Evolutionary conservation across 2,888 invertebrate genomes (phyloP).

Genomic region (Melanargia galathea): DNA sequence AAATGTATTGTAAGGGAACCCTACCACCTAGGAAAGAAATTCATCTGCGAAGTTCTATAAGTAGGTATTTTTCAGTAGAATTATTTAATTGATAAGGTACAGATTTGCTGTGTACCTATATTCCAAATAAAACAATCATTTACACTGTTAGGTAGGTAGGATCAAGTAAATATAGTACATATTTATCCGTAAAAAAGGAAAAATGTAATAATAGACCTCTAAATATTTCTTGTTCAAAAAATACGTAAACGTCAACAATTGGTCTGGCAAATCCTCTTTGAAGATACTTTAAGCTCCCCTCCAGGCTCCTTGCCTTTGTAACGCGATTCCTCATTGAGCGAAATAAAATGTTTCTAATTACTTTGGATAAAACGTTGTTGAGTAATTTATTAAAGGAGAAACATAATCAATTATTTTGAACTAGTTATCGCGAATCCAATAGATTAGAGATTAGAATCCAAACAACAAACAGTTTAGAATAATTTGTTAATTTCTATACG

Average conservation of each 20-base stretch:
- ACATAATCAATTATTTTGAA: background rate
- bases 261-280: slow-evolving; percentile 15
- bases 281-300: background rate
- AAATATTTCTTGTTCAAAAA: slow-evolving; percentile 1
- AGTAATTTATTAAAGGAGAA: background rate
- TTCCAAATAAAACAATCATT: too few relatives aligned
- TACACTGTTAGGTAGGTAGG: too few relatives aligned
- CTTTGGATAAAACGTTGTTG: background rate
- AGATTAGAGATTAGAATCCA: too few relatives aligned
- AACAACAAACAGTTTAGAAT: too few relatives aligned
- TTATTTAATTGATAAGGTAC: too few relatives aligned
- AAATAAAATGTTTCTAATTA: background rate
- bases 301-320: slow-evolving; percentile 8
- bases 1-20: background rate
- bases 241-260: slow-evolving; percentile 12
- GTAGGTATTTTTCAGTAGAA: too few relatives aligned
- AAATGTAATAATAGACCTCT: background rate
- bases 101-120: too few relatives aligned
- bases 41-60: background rate
- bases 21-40: background rate
- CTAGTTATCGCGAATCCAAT: background rate
- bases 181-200: background rate
- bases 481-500: too few relatives aligned
- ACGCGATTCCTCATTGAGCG: slow-evolving; percentile 14
- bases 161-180: background rate